Conservation (phyloP, 2,888 invertebrate species). For the Galerucella nymphaeae region DNA sequence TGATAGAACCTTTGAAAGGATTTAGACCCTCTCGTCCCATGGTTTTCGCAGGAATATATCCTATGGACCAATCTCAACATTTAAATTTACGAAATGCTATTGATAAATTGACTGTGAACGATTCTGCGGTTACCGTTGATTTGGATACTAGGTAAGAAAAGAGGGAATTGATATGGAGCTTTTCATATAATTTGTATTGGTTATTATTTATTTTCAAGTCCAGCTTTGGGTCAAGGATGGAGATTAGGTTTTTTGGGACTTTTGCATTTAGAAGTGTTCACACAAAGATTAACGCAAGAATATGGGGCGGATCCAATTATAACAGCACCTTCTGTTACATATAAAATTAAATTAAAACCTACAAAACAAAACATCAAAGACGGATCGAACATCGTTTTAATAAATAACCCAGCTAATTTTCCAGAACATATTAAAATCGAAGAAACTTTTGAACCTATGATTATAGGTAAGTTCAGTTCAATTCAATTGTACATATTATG, state of each 20-base stretch:
- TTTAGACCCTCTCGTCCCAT: constrained; percentile 80
- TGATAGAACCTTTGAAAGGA: constrained; percentile 71
- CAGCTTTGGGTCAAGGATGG: constrained; percentile 91
- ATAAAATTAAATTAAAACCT: constrained; percentile 81
- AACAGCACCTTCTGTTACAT: constrained; percentile 89
- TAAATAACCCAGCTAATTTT: constrained; percentile 82
- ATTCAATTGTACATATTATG: not conserved
- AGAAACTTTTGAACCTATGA: constrained; percentile 88
- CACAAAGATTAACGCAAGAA: constrained; percentile 86
- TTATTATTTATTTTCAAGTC: constrained; percentile 66
- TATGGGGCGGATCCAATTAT: constrained; percentile 83
- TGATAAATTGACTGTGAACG: constrained; percentile 92
- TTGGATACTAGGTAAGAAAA: constrained; percentile 80
- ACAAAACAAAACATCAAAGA: constrained; percentile 76
- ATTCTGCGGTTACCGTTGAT: constrained; percentile 87
- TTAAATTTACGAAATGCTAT: constrained; percentile 81
- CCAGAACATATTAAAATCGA: constrained; percentile 76
- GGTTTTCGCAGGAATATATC: constrained; percentile 92
- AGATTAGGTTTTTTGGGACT: constrained; percentile 88
- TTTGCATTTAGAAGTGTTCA: constrained; percentile 89
- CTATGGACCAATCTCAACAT: constrained; percentile 89
- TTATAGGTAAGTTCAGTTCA: constrained; percentile 71
- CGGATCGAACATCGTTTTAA: constrained; percentile 70
- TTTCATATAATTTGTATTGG: no score
- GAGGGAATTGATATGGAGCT: no score